These are phyloP conservation scores for Aldabrachelys gigantea DNA, from an alignment of 2,113 vertebrate species.

Conservation along the genomic window DNA sequence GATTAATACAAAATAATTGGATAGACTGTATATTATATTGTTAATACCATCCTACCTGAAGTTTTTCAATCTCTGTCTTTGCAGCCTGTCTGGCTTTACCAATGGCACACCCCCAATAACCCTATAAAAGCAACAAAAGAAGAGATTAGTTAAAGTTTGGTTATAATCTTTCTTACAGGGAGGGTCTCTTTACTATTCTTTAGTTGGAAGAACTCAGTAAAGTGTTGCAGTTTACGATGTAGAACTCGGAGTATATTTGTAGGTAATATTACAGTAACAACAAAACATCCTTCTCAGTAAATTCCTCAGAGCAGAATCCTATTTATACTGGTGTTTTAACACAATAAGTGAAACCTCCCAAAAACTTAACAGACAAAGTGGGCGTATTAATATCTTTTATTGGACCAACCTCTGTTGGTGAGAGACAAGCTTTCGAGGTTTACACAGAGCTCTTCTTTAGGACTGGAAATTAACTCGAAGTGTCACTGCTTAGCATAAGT, in stretches of 20 bases:
- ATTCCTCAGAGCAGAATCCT: not conserved
- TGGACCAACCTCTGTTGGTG: not conserved
- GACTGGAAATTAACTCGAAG: not conserved
- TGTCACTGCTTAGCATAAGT: not conserved
- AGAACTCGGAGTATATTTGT: not conserved
- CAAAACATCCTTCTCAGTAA: not conserved
- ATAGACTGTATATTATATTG: not conserved
- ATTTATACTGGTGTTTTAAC: not conserved
- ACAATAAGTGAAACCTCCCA: not conserved
- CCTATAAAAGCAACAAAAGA: constrained; percentile 72
- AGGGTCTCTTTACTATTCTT: not conserved
- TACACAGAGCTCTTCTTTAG: not conserved
- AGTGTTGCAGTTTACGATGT: not conserved
- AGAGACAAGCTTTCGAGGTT: not conserved
- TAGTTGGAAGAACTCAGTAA: not conserved
- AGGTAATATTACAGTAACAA: not conserved
- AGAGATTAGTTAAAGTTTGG: not conserved
- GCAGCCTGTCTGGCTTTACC: constrained; percentile 99
- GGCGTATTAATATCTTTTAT: not conserved
- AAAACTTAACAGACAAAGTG: not conserved
- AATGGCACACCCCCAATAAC: constrained; percentile 98
- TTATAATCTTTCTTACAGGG: not conserved
- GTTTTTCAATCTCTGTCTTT: constrained; percentile 98
- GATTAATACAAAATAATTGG: not conserved
- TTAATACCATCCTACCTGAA: constrained; percentile 84